These are phyloP conservation scores for Aphaenogaster rudis DNA, from an alignment of 1,140 invertebrate genomes.

Conservation along the genomic window DNA sequence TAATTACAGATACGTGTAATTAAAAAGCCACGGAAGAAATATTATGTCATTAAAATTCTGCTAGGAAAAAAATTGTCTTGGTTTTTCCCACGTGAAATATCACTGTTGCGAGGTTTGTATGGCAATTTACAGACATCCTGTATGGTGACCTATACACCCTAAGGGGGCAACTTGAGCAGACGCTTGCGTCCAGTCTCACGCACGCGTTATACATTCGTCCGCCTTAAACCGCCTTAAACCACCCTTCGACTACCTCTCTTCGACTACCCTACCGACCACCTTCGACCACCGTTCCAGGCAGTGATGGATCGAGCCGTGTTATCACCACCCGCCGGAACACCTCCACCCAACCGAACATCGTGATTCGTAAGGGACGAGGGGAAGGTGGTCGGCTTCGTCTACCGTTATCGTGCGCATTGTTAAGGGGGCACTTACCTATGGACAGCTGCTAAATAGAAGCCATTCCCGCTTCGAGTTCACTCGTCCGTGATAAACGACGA, in stretches of 20 bases:
- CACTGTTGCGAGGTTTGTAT: background rate
- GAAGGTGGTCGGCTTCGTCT: conserved; percentile 62
- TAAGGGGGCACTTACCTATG: conserved; percentile 81
- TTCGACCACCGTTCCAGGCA: conserved; percentile 80
- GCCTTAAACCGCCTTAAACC: conserved; percentile 76
- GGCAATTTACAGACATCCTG: conserved; percentile 12
- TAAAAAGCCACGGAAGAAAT: background rate
- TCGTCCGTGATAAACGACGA: conserved; percentile 40
- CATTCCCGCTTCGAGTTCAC: conserved; percentile 56
- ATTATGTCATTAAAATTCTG: background rate
- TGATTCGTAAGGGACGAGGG: conserved; percentile 64
- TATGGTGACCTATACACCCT: conserved; percentile 53
- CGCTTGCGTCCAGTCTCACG: conserved; percentile 78
- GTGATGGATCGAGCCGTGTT: conserved; percentile 86
- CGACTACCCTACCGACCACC: conserved; percentile 77
- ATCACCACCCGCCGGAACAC: conserved; percentile 85
- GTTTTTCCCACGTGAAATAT: conserved; percentile 6
- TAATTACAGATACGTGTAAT: background rate
- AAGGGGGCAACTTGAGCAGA: conserved; percentile 49
- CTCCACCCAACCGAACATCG: conserved; percentile 73
- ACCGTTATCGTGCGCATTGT: conserved; percentile 81
- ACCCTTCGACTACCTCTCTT: conserved; percentile 80
- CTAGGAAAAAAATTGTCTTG: background rate
- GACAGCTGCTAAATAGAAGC: conserved; percentile 83
- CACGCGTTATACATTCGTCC: conserved; percentile 75